Evolutionary conservation across 2,113 vertebrate genomes (phyloP).

Genomic region (Elephas maximus): DNA sequence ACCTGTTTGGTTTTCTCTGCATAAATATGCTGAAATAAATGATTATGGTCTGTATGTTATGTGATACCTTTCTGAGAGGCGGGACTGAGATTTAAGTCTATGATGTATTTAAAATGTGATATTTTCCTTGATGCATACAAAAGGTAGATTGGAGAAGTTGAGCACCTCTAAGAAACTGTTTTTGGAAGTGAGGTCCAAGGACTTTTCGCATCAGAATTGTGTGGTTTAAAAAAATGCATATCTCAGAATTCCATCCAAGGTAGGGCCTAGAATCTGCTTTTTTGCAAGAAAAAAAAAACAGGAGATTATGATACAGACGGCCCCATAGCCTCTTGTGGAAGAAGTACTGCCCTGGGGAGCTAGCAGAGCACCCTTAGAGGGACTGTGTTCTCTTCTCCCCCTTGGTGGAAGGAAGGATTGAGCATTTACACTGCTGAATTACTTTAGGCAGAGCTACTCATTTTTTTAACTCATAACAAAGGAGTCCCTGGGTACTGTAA

Average conservation of each 20-base stretch:
- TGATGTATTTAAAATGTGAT: not conserved
- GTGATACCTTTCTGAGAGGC: not conserved
- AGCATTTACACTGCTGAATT: not conserved
- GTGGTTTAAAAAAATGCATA: not conserved
- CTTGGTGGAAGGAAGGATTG: not conserved
- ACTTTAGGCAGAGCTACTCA: slow-evolving; percentile 13
- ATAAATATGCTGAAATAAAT: slow-evolving; percentile 17
- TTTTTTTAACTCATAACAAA: not conserved
- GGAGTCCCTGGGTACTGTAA: not conserved
- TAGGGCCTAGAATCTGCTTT: not conserved
- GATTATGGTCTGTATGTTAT: not conserved
- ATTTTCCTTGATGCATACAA: not conserved
- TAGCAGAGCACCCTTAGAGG: not conserved
- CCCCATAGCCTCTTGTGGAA: not conserved
- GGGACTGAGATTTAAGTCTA: not conserved
- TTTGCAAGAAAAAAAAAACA: not conserved
- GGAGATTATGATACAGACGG: not conserved
- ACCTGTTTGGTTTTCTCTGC: slow-evolving; percentile 26
- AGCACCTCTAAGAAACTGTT: not conserved
- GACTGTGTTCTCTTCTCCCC: not conserved
- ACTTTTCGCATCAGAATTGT: not conserved
- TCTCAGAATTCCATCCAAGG: not conserved
- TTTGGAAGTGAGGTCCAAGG: slow-evolving; percentile 30
- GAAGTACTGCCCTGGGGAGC: not conserved
- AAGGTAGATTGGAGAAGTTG: not conserved